These are phyloP conservation scores for Picathartes gymnocephalus DNA, from an alignment of 2,113 vertebrate genomes.

Conservation along the genomic window DNA sequence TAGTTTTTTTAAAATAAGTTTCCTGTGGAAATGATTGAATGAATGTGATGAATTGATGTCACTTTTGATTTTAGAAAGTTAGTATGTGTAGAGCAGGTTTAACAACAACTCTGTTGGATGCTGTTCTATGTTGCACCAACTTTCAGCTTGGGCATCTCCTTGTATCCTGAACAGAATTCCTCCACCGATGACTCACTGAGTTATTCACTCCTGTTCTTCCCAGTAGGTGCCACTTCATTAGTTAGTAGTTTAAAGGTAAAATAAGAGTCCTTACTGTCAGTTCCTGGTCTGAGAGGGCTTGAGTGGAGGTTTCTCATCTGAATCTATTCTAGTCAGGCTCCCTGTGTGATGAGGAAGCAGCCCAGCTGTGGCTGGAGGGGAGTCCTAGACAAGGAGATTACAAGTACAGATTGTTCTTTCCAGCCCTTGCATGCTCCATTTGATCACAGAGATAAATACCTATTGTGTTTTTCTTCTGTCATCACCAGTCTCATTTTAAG, in stretches of 20 bases:
- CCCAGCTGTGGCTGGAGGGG: background rate
- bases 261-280: background rate
- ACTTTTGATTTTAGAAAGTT: background rate
- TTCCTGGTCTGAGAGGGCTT: background rate
- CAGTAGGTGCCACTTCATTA: background rate
- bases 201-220: background rate
- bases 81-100: background rate
- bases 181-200: background rate
- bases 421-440: background rate
- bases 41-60: background rate
- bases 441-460: background rate
- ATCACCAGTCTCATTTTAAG: background rate
- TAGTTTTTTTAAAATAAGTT: background rate
- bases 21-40: background rate
- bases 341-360: background rate
- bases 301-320: background rate
- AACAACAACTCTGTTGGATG: fast-evolving
- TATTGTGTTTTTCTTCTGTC: background rate
- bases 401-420: background rate
- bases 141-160: background rate
- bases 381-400: background rate
- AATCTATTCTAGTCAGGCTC: too few species aligned
- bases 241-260: background rate
- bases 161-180: fast-evolving
- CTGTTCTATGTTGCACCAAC: fast-evolving